Conservation (phyloP, 2,888 invertebrate species). For the Entomobrya multifasciata region DNA sequence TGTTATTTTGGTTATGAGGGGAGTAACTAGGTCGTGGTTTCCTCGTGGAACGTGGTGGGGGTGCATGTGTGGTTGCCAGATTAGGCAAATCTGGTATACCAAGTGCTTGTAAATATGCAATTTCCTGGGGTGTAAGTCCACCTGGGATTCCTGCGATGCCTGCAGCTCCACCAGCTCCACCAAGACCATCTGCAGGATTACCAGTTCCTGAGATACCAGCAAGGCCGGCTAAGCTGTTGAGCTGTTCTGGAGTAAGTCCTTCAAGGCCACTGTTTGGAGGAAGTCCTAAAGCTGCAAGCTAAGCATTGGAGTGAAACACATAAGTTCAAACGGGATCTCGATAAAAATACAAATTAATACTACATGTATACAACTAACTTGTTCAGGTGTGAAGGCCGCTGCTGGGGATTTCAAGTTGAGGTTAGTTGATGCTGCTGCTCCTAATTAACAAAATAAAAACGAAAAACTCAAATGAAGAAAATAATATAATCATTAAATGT, state of each 20-base stretch:
- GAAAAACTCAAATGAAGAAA: neutral
- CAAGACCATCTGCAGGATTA: neutral
- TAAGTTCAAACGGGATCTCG: too few relatives aligned
- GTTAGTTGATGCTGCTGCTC: constrained; percentile 17
- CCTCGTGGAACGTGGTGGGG: constrained; percentile 44
- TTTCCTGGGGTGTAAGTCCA: constrained; percentile 56
- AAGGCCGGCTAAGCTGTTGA: constrained; percentile 16
- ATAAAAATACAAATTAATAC: too few relatives aligned
- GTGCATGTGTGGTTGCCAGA: constrained; percentile 1
- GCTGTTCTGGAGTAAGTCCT: constrained; percentile 41
- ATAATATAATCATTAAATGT: neutral
- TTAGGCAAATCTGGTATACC: constrained; percentile 49
- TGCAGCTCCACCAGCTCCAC: neutral
- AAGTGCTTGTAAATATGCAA: constrained; percentile 51
- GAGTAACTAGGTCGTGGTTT: constrained; percentile 53
- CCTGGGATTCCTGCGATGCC: constrained; percentile 38
- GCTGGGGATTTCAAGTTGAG: constrained; percentile 55
- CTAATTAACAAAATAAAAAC: neutral
- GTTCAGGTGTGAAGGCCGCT: constrained; percentile 58
- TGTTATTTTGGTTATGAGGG: constrained; percentile 41
- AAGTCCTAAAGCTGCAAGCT: constrained; percentile 38
- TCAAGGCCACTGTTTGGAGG: constrained; percentile 1
- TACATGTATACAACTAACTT: constrained; percentile 14
- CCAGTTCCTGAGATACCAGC: constrained; percentile 18
- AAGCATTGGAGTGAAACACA: neutral